A percentile compares a stretch with the other conserved stretches of the same genome.
These are phyloP conservation scores for Drosophila mojavensis DNA, from an alignment of 1,140 invertebrate genomes.

Conservation along the genomic window DNA sequence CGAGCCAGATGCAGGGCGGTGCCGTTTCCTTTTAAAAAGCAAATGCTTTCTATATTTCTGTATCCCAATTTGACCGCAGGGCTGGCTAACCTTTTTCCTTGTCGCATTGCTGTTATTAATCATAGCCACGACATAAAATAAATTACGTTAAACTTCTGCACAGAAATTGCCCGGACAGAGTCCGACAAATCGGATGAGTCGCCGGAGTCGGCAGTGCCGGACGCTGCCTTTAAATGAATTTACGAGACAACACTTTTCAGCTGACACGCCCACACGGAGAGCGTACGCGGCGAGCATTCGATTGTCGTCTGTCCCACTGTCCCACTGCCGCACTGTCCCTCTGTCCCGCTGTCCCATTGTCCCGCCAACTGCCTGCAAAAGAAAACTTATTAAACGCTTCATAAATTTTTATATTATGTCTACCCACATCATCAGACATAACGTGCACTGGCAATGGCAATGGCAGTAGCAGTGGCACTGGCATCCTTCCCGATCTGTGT, in stretches of 20 bases:
- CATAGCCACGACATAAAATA: slow-evolving; percentile 79
- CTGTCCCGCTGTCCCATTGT: slow-evolving; percentile 2
- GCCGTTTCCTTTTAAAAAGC: slow-evolving; percentile 60
- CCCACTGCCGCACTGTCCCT: background rate
- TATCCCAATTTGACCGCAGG: slow-evolving; percentile 53
- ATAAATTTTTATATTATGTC: slow-evolving; percentile 83
- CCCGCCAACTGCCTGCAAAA: slow-evolving; percentile 44
- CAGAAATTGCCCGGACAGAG: slow-evolving; percentile 58
- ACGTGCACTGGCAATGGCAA: slow-evolving; percentile 55
- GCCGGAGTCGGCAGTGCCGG: background rate
- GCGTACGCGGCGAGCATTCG: slow-evolving; percentile 57
- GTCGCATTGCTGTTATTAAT: slow-evolving; percentile 68
- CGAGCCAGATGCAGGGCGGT: slow-evolving; percentile 16
- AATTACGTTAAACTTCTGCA: slow-evolving; percentile 76
- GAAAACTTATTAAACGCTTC: slow-evolving; percentile 83
- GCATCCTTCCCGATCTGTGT: slow-evolving; percentile 39
- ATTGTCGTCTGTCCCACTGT: slow-evolving; percentile 43
- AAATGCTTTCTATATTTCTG: slow-evolving; percentile 53
- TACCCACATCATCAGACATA: slow-evolving; percentile 81
- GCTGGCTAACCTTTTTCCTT: slow-evolving; percentile 48
- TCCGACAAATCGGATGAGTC: slow-evolving; percentile 32
- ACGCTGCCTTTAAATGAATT: slow-evolving; percentile 74
- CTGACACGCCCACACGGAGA: slow-evolving; percentile 61
- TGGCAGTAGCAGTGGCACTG: background rate
- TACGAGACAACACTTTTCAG: slow-evolving; percentile 80